Evolutionary conservation across 2,797 vertebrate species (phyloP), one percentile per base, ranked within the genome.

Genomic region (Podarcis siculus): DNA sequence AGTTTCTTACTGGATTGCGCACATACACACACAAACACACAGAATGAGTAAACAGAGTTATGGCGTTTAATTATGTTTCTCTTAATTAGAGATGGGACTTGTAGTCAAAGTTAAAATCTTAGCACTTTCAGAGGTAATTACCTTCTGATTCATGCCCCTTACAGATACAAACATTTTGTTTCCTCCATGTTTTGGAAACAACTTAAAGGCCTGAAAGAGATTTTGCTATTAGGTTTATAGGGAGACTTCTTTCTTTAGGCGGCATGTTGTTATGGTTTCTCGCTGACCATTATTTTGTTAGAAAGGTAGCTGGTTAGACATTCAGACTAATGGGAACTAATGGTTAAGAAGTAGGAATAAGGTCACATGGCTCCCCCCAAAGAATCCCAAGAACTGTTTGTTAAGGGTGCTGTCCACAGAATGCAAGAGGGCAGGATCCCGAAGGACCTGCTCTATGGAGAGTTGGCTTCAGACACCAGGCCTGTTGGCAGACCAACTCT

Each of bases 11-110:
- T 90, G 45, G 73, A 13, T 15, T 86, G 13, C 27, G 30, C 13
- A 64, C 77, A 71, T 23, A 19, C 85, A 23, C 30, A 71, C 17
- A 9, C 6, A 0, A n/a, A 67, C 73, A 73, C 30, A 19, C 83
- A 27, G 72, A 90, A 90, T 92, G 69, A 87, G 6, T 83, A 83
- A 93, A 89, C 17, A 88, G 32, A 93, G 32, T 30, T 17, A n/a
- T 90, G 71, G 10, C 67, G 72, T 90, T 90, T 91, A 82, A 87
- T 94, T 92, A 89, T 81, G 73, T 10, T 37, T 91, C 35, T 58
- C 92, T 88, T 78, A 92, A 91, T 64, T 66, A 39, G 39, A 87
- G 89, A 87, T 69, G 83, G 90, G 85, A 71, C 83, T 69, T 58
- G 25, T 12, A 79, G 35, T 61, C 66, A 67, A 64, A 75, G 78